A percentile compares a stretch with the other conserved stretches of the same genome.
phyloP scores from a whole-genome alignment of 1,140 invertebrate genomes.

The Heliconius melpomene region DNA sequence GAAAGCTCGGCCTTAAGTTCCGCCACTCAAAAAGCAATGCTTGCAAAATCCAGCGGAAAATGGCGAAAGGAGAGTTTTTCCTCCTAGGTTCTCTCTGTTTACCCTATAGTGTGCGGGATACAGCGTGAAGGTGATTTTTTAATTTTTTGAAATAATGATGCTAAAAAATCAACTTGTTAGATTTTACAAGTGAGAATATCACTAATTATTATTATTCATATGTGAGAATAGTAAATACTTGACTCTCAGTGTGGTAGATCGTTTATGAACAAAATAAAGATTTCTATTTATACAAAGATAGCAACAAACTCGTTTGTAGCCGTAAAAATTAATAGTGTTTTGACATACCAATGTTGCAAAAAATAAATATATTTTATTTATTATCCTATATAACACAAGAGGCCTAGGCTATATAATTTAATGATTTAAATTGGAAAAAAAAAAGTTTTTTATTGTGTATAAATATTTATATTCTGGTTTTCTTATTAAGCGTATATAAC shows the following conservation, averaged over 20 bases:
- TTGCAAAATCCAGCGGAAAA: too few species aligned
- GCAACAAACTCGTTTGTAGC: not conserved
- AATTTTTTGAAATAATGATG: not conserved
- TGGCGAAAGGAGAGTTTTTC: too few species aligned
- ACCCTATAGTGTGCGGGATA: too few species aligned
- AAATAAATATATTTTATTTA: constrained; percentile 4
- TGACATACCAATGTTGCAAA: constrained; percentile 6
- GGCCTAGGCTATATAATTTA: not conserved
- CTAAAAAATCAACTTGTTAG: not conserved
- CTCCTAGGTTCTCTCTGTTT: too few species aligned
- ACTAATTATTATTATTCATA: not conserved
- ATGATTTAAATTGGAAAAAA: not conserved
- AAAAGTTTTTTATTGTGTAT: not conserved
- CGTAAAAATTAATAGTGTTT: constrained; percentile 19
- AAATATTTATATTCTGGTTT: not conserved
- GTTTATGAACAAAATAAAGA: constrained; percentile 8
- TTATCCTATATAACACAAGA: not conserved
- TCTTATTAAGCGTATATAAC: too few species aligned
- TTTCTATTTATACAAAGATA: constrained; percentile 20
- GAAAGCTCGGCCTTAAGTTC: too few species aligned
- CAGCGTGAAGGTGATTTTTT: too few species aligned
- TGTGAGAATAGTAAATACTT: not conserved
- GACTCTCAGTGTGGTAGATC: not conserved
- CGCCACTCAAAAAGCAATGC: too few species aligned
- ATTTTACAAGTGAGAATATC: not conserved